A percentile compares a stretch with the other conserved stretches of the same genome.
phyloP scores from a whole-genome alignment of 2,888 invertebrate species.

The Eupithecia pulchellata region DNA sequence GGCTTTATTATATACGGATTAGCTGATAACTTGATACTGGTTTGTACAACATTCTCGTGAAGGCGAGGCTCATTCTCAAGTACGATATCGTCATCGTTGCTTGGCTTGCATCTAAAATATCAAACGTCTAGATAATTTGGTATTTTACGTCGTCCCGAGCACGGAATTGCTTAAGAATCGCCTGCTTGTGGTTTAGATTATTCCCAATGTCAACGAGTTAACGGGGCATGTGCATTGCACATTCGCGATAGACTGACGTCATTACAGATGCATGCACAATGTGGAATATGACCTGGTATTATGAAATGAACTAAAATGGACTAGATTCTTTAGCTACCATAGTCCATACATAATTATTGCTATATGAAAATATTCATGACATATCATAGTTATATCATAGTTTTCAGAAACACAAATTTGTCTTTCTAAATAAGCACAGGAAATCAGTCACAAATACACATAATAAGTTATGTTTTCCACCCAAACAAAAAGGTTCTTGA shows the following conservation, averaged over 20 bases:
- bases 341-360: no score
- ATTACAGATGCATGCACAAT: constrained; percentile 28
- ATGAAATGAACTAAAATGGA: not conserved
- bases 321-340: no score
- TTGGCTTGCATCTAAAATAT: constrained; percentile 6
- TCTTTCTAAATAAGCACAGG: not conserved
- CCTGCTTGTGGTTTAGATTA: constrained; percentile 28
- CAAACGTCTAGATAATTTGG: not conserved
- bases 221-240: constrained; percentile 39
- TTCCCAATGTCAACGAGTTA: constrained; percentile 56
- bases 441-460: not conserved
- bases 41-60: constrained; percentile 41
- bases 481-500: not conserved
- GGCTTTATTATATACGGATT: no score
- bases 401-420: not conserved
- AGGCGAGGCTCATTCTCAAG: not conserved
- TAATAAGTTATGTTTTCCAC: not conserved
- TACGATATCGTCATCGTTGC: not conserved
- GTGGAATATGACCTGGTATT: constrained; percentile 5
- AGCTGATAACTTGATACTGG: constrained; percentile 16
- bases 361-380: no score
- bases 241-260: constrained; percentile 39
- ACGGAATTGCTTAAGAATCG: not conserved
- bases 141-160: not conserved
- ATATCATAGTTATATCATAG: no score